Conservation (phyloP, 1,140 invertebrate species). For the Xylocopa sonorina region DNA sequence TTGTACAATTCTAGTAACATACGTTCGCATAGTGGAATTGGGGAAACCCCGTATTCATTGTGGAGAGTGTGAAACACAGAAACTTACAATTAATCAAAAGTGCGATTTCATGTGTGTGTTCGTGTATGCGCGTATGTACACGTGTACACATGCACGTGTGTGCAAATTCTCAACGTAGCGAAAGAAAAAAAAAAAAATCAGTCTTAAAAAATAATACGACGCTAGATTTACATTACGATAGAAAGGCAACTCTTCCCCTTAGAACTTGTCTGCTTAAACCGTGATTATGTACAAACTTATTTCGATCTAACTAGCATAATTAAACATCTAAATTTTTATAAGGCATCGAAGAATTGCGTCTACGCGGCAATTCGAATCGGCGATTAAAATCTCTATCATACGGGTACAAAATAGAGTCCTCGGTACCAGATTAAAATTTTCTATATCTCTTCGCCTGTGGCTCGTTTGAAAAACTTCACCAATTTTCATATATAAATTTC, state of each 20-base stretch:
- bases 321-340: conserved; percentile 24
- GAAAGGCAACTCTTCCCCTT: conserved; percentile 1
- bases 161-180: conserved; percentile 46
- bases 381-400: not conserved
- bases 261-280: not conserved
- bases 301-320: not conserved
- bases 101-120: conserved; percentile 15
- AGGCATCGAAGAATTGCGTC: conserved; percentile 26
- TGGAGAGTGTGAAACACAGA: conserved; percentile 36
- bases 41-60: not conserved
- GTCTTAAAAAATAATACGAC: conserved; percentile 72
- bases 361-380: not conserved
- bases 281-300: conserved; percentile 49
- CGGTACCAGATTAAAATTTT: not conserved
- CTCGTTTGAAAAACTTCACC: not conserved
- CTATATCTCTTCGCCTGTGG: not conserved
- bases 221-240: conserved; percentile 44
- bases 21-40: conserved; percentile 7
- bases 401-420: not conserved
- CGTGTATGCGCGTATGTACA: not conserved
- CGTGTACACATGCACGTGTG: not conserved
- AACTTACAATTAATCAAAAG: conserved; percentile 39
- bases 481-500: not conserved
- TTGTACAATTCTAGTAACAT: conserved; percentile 63
- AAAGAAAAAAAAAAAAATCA: conserved; percentile 53